Evolutionary conservation across 2,113 vertebrate genomes (phyloP).

Genomic region (Macaca nemestrina): DNA sequence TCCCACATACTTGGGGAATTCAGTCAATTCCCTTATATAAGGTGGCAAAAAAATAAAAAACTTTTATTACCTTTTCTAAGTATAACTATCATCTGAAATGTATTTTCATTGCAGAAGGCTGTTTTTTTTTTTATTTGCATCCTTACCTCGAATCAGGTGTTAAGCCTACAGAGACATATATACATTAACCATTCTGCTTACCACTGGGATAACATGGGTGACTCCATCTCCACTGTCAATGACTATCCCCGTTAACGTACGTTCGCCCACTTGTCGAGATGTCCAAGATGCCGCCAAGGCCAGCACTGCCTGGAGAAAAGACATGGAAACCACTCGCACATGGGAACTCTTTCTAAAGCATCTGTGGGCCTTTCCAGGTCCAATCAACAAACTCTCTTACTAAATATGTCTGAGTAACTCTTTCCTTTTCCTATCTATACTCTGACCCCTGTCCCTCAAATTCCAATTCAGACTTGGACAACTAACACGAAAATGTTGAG

Average conservation of each 20-base stretch:
- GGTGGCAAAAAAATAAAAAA: background rate
- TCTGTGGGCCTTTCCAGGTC: background rate
- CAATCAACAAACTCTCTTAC: background rate
- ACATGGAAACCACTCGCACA: accelerated
- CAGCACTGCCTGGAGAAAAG: slow-evolving; percentile 87
- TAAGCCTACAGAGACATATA: background rate
- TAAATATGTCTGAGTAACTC: background rate
- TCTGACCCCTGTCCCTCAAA: background rate
- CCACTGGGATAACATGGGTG: slow-evolving; percentile 93
- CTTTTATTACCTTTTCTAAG: background rate
- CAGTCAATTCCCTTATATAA: background rate
- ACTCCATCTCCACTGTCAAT: slow-evolving; percentile 93
- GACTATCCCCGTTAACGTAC: slow-evolving; percentile 91
- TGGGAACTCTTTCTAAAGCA: accelerated
- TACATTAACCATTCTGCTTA: slow-evolving; percentile 65
- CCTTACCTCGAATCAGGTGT: background rate
- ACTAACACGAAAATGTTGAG: background rate
- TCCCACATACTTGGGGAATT: background rate
- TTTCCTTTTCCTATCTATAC: background rate
- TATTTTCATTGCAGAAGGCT: background rate
- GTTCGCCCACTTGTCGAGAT: slow-evolving; percentile 90
- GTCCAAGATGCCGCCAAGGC: slow-evolving; percentile 93
- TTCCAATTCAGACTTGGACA: background rate
- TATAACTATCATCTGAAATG: background rate
- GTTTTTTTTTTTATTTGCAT: background rate